phyloP scores from a whole-genome alignment of 2,113 vertebrate species.

The Leptosomus discolor region DNA sequence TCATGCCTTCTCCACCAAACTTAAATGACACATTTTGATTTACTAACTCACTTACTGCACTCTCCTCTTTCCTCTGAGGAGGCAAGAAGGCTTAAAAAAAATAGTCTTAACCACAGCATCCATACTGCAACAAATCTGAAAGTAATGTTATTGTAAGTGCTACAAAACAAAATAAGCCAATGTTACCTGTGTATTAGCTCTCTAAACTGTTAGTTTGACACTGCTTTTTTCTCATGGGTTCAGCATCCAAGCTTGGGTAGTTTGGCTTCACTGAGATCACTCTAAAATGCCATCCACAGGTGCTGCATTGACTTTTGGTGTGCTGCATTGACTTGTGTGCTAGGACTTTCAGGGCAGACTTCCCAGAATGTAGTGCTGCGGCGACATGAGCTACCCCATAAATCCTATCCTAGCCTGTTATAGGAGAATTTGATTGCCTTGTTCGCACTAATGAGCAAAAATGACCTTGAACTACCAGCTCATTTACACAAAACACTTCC shows the following conservation, averaged over 20 bases:
- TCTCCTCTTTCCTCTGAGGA: background rate
- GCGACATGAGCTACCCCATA: background rate
- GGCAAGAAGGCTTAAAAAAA: background rate
- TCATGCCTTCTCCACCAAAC: background rate
- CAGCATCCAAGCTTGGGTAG: background rate
- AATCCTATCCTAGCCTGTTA: background rate
- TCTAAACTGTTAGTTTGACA: background rate
- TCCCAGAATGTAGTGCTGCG: rapidly evolving
- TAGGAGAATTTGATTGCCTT: background rate
- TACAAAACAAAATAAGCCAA: background rate
- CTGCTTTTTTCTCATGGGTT: background rate
- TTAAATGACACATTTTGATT: background rate
- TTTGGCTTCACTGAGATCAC: background rate
- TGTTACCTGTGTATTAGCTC: background rate
- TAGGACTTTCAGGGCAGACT: background rate
- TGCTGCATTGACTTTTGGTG: background rate
- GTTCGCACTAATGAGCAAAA: background rate
- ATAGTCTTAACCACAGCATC: background rate
- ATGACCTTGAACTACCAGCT: background rate
- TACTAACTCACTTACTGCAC: background rate
- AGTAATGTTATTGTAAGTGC: background rate
- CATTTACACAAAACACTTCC: background rate
- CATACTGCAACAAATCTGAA: background rate
- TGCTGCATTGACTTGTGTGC: background rate
- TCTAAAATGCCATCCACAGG: background rate